Percentiles rank a stretch among this genome's conserved stretches.
Conservation (phyloP, 2,888 invertebrate genomes). For the Lithophane leautieri region DNA sequence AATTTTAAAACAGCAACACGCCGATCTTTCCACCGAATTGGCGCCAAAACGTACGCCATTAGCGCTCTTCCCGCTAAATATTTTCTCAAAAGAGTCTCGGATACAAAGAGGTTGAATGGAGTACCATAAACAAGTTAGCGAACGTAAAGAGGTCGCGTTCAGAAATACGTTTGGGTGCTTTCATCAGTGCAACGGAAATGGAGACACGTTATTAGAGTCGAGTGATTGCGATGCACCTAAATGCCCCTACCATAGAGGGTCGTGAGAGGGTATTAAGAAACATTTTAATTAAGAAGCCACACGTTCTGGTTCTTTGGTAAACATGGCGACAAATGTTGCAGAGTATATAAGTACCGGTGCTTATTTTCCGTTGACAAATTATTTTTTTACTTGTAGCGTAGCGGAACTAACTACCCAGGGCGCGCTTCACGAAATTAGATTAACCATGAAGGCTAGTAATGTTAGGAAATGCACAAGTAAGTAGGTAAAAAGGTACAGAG, state of each 20-base stretch:
- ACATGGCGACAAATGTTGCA: background rate
- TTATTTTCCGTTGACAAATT: background rate
- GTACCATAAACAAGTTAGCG: conserved; percentile 65
- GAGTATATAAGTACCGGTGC: too few relatives aligned
- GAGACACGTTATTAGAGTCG: conserved; percentile 63
- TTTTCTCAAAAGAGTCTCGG: conserved; percentile 60
- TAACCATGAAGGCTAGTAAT: background rate
- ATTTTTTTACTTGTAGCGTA: background rate
- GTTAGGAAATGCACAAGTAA: too few relatives aligned
- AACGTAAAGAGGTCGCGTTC: conserved; percentile 66
- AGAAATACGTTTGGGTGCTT: conserved; percentile 66
- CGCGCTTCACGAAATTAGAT: background rate
- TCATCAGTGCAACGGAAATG: conserved; percentile 71
- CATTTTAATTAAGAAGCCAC: conserved; percentile 19
- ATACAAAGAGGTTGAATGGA: conserved; percentile 65
- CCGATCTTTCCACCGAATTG: conserved; percentile 66
- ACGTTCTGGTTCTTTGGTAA: conserved; percentile 1
- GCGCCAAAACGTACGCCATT: conserved; percentile 64
- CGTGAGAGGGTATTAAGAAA: background rate
- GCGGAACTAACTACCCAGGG: background rate
- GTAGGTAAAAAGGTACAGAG: background rate
- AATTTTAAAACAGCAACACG: conserved; percentile 41
- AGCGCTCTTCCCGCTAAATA: conserved; percentile 60
- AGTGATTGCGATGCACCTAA: conserved; percentile 64
- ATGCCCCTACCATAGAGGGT: conserved; percentile 37